Evolutionary conservation across 2,888 invertebrate genomes (phyloP), one percentile per base, ranked within the genome.

Genomic region (Zygaena filipendulae): DNA sequence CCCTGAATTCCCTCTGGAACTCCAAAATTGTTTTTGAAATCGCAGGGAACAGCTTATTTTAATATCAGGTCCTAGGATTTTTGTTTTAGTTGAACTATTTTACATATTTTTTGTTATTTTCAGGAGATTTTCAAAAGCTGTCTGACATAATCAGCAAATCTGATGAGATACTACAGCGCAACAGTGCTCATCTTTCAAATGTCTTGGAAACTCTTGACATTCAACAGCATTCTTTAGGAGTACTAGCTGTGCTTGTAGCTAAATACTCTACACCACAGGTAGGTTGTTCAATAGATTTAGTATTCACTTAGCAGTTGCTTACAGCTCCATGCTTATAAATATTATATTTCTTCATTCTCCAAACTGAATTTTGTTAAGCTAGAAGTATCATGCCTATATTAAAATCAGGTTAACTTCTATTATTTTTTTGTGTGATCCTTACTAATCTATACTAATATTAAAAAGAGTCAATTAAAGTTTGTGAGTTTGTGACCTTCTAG

Each of bases 221-320:
- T 33, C 93, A 95, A 53, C 92, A 95, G 54, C 95, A 97, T 71
- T 94, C 95, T 5, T 71, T 96, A 32, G 96, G 95, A 25, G 88
- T 95, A 29, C 70, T 96, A 32, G 92, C 91, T 32, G 92, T 97
- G 14, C 75, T 97, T 42, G 88, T 87, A 49, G 92, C 91, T 2
- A 91, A 91, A 66, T 87, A 90, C 54, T 85, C 86, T 29, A 61
- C 85, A 34, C 82, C 86, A 10, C 68, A 72, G 60, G 84, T 83
- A 50, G 40, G 49, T 50, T 11, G 21, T 9, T 8, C n/a, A n/a
- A n/a, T n/a, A n/a, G n/a, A n/a, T n/a, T n/a, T n/a, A n/a, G n/a
- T n/a, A n/a, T n/a, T n/a, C n/a, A n/a, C n/a, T n/a, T n/a, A n/a
- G n/a, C n/a, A n/a, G n/a, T n/a, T n/a, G n/a, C n/a, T n/a, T n/a